A percentile compares a stretch with the other conserved stretches of the same genome.
Evolutionary conservation across 2,113 vertebrate species (phyloP).

Genomic region (Antigone vipio): DNA sequence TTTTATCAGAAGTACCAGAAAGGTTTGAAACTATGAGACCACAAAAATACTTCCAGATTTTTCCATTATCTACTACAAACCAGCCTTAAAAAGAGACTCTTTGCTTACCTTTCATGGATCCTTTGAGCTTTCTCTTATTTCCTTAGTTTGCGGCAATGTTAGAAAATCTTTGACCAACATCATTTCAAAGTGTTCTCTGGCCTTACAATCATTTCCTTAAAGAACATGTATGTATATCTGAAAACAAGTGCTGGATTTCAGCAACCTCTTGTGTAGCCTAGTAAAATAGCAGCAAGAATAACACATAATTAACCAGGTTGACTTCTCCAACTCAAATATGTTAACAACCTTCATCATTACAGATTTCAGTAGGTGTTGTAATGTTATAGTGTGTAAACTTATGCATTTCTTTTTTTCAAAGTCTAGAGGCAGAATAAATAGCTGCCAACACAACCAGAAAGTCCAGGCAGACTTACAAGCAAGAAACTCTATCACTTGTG

Average conservation of each 20-base stretch:
- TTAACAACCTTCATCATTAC: background rate
- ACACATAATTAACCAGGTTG: background rate
- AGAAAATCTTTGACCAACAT: background rate
- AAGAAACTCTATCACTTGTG: background rate
- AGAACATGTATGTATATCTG: background rate
- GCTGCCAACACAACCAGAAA: background rate
- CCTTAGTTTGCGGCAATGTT: background rate
- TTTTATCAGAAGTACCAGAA: background rate
- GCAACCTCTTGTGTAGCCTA: conserved; percentile 63
- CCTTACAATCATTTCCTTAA: background rate
- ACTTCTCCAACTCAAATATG: background rate
- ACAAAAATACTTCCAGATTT: background rate
- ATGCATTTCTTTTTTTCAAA: background rate
- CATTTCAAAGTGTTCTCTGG: background rate
- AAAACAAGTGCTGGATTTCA: conserved; percentile 57
- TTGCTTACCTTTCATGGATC: background rate
- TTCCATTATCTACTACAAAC: background rate
- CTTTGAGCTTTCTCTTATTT: background rate
- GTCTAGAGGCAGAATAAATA: background rate
- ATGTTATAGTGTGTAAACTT: background rate
- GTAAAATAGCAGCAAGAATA: conserved; percentile 57
- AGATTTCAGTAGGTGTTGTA: background rate
- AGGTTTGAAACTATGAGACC: background rate
- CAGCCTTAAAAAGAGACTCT: background rate
- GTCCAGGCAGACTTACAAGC: background rate